These are phyloP conservation scores for Cuniculus paca DNA, from an alignment of 2,797 vertebrate genomes.

Conservation along the genomic window DNA sequence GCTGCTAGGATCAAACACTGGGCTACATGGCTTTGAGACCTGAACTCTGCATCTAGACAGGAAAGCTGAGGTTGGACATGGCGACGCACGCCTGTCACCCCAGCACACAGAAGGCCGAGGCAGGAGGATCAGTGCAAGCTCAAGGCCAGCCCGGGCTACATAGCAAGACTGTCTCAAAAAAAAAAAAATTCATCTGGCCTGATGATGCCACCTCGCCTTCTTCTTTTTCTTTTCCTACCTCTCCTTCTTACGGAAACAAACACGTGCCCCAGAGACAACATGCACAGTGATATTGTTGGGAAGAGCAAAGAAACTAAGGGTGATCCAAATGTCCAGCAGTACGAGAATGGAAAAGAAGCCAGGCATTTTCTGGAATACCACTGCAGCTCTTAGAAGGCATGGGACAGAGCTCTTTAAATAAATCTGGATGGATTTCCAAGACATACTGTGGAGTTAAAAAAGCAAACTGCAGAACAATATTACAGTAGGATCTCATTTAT, in stretches of 20 bases:
- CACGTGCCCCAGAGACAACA: neutral
- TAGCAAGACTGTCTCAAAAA: neutral
- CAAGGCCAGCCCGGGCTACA: neutral
- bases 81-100: neutral
- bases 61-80: neutral
- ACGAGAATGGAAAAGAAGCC: neutral
- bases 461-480: slow-evolving; percentile 64
- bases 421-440: slow-evolving; percentile 67
- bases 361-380: neutral
- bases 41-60: neutral
- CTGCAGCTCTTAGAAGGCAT: neutral
- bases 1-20: neutral
- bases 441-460: slow-evolving; percentile 70
- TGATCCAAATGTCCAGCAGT: neutral
- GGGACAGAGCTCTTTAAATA: slow-evolving; percentile 68
- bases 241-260: neutral
- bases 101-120: neutral
- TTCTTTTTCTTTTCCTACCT: neutral
- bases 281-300: neutral
- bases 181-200: neutral
- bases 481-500: slow-evolving; percentile 52
- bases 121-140: neutral
- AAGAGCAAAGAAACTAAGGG: neutral
- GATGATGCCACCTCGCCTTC: neutral
- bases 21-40: neutral